Percentiles rank a stretch among this genome's conserved stretches.
Evolutionary conservation across 2,797 vertebrate species (phyloP).

Genomic region (Hipposideros larvatus): DNA sequence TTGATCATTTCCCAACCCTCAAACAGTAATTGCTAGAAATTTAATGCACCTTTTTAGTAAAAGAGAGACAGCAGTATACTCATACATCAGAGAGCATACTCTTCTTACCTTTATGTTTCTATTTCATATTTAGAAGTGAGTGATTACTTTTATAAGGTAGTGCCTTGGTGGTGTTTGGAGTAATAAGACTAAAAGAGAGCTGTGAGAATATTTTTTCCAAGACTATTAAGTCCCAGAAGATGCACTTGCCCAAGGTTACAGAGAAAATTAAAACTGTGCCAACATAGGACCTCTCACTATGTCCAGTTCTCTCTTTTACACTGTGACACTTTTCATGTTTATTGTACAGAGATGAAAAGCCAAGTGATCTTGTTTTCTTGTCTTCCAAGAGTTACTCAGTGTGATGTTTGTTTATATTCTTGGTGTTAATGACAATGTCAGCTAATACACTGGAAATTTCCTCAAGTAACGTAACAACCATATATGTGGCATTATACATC

Average conservation of each 20-base stretch:
- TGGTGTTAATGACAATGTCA: conserved; percentile 72
- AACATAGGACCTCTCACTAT: not conserved
- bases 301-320: not conserved
- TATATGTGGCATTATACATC: conserved; percentile 71
- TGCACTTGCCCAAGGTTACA: not conserved
- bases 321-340: not conserved
- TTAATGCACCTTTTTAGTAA: not conserved
- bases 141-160: not conserved
- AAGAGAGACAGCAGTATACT: not conserved
- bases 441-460: conserved; percentile 69
- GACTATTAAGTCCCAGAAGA: not conserved
- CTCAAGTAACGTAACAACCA: conserved; percentile 50
- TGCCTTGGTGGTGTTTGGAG: not conserved
- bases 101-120: not conserved
- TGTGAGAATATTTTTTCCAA: not conserved
- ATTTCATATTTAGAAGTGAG: conserved; percentile 3
- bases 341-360: not conserved
- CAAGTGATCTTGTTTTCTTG: not conserved
- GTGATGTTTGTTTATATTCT: conserved; percentile 59
- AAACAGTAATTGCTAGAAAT: not conserved
- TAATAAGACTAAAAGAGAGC: not conserved
- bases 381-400: conserved; percentile 58
- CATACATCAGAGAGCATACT: not conserved
- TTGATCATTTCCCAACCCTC: not conserved
- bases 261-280: not conserved